These are phyloP conservation scores for Troilus luridus DNA, from an alignment of 2,888 invertebrate species.

Conservation along the genomic window DNA sequence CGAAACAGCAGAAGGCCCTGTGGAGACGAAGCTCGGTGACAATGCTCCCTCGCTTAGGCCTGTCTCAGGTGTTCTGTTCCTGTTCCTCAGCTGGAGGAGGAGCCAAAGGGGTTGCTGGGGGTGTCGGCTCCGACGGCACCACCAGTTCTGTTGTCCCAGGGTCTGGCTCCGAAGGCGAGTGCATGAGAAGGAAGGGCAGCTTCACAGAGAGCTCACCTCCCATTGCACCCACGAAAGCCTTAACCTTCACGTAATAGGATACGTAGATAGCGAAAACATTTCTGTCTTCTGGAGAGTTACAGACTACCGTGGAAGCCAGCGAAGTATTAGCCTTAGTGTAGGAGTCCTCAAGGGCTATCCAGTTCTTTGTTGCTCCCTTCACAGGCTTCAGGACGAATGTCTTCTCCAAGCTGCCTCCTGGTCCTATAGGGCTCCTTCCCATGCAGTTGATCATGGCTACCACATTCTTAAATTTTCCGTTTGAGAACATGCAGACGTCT, in stretches of 20 bases:
- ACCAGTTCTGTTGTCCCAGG: slow-evolving; percentile 61
- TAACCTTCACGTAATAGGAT: slow-evolving; percentile 90
- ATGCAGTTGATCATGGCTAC: slow-evolving; percentile 79
- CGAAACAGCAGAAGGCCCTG: slow-evolving; percentile 65
- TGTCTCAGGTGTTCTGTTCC: slow-evolving; percentile 60
- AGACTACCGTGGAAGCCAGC: slow-evolving; percentile 74
- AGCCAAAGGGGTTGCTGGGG: slow-evolving; percentile 51
- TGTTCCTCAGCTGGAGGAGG: slow-evolving; percentile 56
- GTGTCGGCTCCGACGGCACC: slow-evolving; percentile 59
- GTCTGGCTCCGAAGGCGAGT: slow-evolving; percentile 78
- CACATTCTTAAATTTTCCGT: slow-evolving; percentile 94
- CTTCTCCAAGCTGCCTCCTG: slow-evolving; percentile 74
- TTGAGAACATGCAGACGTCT: slow-evolving; percentile 95
- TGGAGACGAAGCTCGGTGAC: slow-evolving; percentile 64
- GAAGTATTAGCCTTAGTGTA: slow-evolving; percentile 77
- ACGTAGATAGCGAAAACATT: slow-evolving; percentile 93
- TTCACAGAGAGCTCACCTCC: slow-evolving; percentile 85
- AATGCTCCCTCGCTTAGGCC: slow-evolving; percentile 62
- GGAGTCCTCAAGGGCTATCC: slow-evolving; percentile 92
- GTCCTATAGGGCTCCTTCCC: slow-evolving; percentile 77
- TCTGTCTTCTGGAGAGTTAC: slow-evolving; percentile 78
- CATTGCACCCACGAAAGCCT: slow-evolving; percentile 84
- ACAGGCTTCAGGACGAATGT: slow-evolving; percentile 80
- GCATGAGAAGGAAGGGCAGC: slow-evolving; percentile 84
- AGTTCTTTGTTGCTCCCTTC: slow-evolving; percentile 87